A percentile compares a stretch with the other conserved stretches of the same genome.
Evolutionary conservation across 2,113 vertebrate genomes (phyloP).

Genomic region (Canis aureus): DNA sequence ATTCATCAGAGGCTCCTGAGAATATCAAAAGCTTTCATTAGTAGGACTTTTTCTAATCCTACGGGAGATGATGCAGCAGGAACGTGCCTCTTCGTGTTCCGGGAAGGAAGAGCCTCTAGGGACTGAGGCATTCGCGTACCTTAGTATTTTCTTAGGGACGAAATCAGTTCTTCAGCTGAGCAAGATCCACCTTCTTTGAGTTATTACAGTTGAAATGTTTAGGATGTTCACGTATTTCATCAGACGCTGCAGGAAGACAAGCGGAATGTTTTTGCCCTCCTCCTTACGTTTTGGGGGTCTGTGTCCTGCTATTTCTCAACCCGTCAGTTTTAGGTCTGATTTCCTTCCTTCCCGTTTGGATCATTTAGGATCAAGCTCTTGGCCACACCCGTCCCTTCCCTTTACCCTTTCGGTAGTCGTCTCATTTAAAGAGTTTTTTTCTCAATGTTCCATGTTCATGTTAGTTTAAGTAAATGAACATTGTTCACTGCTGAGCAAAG

Average conservation of each 20-base stretch:
- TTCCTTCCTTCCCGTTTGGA: neutral
- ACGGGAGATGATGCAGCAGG: neutral
- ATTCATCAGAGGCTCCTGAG: neutral
- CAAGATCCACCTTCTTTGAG: neutral
- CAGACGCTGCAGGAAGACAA: neutral
- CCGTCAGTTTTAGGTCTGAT: neutral
- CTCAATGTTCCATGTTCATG: neutral
- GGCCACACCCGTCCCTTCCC: neutral
- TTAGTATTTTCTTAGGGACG: neutral
- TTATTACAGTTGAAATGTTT: neutral
- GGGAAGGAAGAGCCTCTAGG: neutral
- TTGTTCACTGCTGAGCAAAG: neutral
- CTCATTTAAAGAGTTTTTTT: neutral
- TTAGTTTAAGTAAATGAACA: neutral
- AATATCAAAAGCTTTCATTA: neutral
- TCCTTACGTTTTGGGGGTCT: neutral
- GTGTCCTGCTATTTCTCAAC: neutral
- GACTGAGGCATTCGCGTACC: neutral
- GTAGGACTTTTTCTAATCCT: neutral
- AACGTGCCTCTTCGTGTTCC: neutral
- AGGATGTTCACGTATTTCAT: neutral
- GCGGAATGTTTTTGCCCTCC: neutral
- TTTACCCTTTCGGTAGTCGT: neutral
- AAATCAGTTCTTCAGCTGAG: constrained; percentile 4
- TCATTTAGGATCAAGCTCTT: neutral